phyloP scores from a whole-genome alignment of 2,113 vertebrate species.

The Crotalus viridis region DNA sequence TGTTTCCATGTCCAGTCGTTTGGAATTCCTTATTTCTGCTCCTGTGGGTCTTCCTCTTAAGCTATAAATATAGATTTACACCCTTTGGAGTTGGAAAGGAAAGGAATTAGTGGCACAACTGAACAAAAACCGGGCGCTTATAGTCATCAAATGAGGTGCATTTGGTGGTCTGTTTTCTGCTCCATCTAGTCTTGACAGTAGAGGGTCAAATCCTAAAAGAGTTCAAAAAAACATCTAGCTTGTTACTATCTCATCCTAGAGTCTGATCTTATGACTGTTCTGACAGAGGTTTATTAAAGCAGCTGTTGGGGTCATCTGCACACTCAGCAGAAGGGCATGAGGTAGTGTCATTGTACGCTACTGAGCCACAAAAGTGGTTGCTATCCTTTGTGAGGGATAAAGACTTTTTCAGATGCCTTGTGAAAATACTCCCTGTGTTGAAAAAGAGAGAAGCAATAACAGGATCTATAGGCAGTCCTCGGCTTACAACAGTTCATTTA shows the following conservation, averaged over 20 bases:
- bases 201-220: not conserved
- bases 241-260: not conserved
- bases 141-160: not conserved
- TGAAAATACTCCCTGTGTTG: not conserved
- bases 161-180: not conserved
- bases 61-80: not conserved
- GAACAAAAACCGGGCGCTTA: not conserved
- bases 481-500: not conserved
- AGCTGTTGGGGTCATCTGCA: not conserved
- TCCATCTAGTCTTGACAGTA: not conserved
- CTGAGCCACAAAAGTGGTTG: not conserved
- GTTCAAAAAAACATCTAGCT: not conserved
- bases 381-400: not conserved
- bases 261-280: not conserved
- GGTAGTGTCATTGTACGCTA: not conserved
- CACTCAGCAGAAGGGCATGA: not conserved
- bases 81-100: not conserved
- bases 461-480: not conserved
- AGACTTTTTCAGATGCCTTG: not conserved
- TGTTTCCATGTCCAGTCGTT: not conserved
- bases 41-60: not conserved
- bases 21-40: not conserved
- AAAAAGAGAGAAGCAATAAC: not conserved
- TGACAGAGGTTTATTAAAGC: not conserved
- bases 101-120: not conserved